Evolutionary conservation across 2,888 invertebrate genomes (phyloP).

Genomic region (Sepioteuthis lessoniana): DNA sequence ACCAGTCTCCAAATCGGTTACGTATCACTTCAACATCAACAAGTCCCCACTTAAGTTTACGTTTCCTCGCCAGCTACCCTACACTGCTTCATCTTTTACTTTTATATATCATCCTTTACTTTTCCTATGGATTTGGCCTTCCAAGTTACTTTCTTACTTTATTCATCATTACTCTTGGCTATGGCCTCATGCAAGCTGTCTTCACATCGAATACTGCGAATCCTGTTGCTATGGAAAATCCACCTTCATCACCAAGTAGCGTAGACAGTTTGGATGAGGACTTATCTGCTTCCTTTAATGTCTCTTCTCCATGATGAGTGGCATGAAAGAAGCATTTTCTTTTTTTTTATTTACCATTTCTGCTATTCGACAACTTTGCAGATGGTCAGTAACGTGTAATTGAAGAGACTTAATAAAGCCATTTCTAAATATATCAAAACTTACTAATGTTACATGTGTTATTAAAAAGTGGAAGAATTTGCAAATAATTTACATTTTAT

Average conservation of each 20-base stretch:
- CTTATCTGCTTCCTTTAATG: neutral
- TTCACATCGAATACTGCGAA: neutral
- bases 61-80: conserved; percentile 81
- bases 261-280: neutral
- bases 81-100: conserved; percentile 79
- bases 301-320: neutral
- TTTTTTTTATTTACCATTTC: neutral
- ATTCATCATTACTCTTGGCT: conserved; percentile 55
- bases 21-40: conserved; percentile 54
- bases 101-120: conserved; percentile 71
- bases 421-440: neutral
- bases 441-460: neutral
- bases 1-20: conserved; percentile 67
- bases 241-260: neutral
- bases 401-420: neutral
- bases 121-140: conserved; percentile 61
- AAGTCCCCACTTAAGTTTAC: conserved; percentile 70
- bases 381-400: neutral
- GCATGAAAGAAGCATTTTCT: neutral
- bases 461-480: no score
- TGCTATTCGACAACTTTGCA: neutral
- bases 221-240: neutral
- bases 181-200: conserved; percentile 59
- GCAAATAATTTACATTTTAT: no score
- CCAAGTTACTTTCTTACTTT: conserved; percentile 61